Conservation (phyloP, 30 jellyfish, hydroid and myxozoan genomes). For the Turritopsis dohrnii region DNA sequence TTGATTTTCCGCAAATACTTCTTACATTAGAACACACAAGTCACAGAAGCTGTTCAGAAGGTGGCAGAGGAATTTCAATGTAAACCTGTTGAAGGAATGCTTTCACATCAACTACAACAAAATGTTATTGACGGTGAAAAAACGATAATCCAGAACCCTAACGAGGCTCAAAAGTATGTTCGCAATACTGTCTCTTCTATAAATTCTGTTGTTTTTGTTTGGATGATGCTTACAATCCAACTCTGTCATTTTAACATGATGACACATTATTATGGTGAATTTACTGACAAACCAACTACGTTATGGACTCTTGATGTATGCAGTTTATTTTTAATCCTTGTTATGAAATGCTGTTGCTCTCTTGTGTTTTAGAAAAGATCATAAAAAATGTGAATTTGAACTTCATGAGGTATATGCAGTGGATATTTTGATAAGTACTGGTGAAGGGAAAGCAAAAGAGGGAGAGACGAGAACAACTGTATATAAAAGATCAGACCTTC, state of each 20-base stretch:
- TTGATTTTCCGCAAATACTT: background rate
- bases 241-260: background rate
- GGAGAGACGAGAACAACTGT: slow-evolving; percentile 95
- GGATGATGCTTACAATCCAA: background rate
- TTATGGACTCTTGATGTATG: too few species aligned
- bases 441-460: slow-evolving; percentile 91
- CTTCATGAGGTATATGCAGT: slow-evolving; percentile 91
- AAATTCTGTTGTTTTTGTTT: background rate
- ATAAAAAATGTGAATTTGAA: slow-evolving; percentile 83
- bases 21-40: slow-evolving; percentile 46
- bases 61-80: slow-evolving; percentile 90
- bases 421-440: slow-evolving; percentile 82
- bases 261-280: background rate
- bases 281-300: background rate
- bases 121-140: slow-evolving; percentile 89
- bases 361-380: slow-evolving; percentile 72
- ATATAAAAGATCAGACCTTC: slow-evolving; percentile 76
- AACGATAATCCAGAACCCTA: slow-evolving; percentile 88
- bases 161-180: slow-evolving; percentile 74
- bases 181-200: background rate
- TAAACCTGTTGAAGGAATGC: slow-evolving; percentile 99
- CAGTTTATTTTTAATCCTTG: background rate
- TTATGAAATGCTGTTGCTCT: background rate
- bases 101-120: slow-evolving; percentile 75
- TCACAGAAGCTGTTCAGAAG: slow-evolving; percentile 82